Evolutionary conservation across 2,113 vertebrate species (phyloP).

Genomic region (Suricata suricatta): DNA sequence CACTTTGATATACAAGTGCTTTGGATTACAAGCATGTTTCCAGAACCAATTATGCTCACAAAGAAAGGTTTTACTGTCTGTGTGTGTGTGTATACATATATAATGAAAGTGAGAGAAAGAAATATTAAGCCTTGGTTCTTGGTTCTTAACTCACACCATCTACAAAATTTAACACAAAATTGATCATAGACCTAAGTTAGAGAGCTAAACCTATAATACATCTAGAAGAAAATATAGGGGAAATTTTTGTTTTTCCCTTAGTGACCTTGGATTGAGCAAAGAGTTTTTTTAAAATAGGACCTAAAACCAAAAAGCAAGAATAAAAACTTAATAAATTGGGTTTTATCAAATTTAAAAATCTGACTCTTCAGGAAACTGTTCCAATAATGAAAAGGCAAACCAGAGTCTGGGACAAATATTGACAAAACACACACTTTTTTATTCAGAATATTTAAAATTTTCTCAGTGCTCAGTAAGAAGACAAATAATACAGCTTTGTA

Average conservation of each 20-base stretch:
- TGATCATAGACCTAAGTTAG: background rate
- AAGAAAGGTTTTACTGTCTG: too few species aligned
- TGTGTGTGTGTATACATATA: background rate
- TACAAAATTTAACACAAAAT: background rate
- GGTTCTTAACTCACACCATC: background rate
- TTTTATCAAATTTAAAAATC: background rate
- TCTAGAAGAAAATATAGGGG: background rate
- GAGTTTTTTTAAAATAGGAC: background rate
- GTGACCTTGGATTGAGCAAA: background rate
- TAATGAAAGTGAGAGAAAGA: background rate
- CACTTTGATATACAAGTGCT: too few species aligned
- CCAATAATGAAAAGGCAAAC: background rate
- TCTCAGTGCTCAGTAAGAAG: background rate
- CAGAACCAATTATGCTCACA: too few species aligned
- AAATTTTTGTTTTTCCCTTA: background rate
- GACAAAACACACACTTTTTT: background rate
- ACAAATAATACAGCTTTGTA: background rate
- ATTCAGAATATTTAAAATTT: background rate
- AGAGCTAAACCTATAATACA: background rate
- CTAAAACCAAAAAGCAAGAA: background rate
- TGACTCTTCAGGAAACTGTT: background rate
- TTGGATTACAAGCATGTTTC: too few species aligned
- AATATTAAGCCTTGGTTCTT: background rate
- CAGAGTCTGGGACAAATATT: background rate
- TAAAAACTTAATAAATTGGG: background rate